These are phyloP conservation scores for Lateolabrax maculatus DNA, from an alignment of 2,797 vertebrate species.

Conservation along the genomic window DNA sequence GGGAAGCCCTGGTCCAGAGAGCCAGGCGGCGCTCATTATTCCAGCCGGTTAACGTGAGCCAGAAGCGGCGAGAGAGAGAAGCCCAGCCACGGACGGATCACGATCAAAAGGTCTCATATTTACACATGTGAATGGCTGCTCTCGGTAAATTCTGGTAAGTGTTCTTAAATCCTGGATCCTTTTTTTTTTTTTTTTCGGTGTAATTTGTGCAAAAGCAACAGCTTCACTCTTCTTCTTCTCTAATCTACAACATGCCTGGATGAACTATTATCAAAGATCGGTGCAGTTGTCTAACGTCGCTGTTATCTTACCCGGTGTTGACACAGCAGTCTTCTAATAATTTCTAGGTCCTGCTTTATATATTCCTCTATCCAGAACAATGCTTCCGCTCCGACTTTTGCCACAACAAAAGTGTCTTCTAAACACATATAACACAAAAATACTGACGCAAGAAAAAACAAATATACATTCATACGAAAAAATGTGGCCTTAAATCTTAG, in stretches of 20 bases:
- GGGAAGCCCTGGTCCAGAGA: slow-evolving; percentile 32
- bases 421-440: neutral
- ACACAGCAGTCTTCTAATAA: neutral
- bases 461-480: neutral
- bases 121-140: slow-evolving; percentile 5
- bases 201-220: neutral
- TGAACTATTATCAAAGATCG: neutral
- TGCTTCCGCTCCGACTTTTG: slow-evolving; percentile 21
- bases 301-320: neutral
- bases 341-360: neutral
- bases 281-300: too few relatives aligned
- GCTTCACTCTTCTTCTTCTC: neutral
- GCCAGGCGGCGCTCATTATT: slow-evolving; percentile 32
- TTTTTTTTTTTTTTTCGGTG: neutral
- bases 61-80: neutral
- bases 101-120: slow-evolving; percentile 3
- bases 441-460: neutral
- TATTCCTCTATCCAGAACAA: neutral
- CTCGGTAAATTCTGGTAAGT: neutral
- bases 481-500: accelerated
- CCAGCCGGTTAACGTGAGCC: neutral
- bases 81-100: neutral
- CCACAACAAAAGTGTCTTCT: slow-evolving; percentile 7
- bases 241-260: neutral
- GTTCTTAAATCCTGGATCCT: neutral